A percentile compares a stretch with the other conserved stretches of the same genome.
phyloP scores from a whole-genome alignment of 2,113 vertebrate genomes.

The Dromas ardeola region DNA sequence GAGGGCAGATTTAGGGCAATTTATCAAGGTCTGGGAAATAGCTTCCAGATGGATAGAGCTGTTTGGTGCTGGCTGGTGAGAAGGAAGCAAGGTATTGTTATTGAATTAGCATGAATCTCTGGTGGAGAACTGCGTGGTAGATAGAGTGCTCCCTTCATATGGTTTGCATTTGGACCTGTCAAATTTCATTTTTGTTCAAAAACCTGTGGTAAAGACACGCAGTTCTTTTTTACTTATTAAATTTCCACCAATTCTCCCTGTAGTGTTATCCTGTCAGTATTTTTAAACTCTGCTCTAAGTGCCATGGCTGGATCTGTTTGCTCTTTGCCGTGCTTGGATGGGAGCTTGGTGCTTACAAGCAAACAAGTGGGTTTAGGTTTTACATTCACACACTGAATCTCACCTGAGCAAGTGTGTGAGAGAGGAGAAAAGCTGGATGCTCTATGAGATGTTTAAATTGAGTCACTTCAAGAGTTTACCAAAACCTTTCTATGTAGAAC shows the following conservation, averaged over 20 bases:
- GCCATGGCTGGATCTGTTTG: background rate
- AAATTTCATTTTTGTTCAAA: slow-evolving; percentile 66
- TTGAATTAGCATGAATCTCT: slow-evolving; percentile 70
- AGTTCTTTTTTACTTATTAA: slow-evolving; percentile 26
- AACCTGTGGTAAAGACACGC: slow-evolving; percentile 34
- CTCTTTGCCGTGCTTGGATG: background rate
- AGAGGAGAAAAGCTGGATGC: background rate
- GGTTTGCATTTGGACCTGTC: slow-evolving; percentile 71
- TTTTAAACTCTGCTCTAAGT: background rate
- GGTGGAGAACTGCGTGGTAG: slow-evolving; percentile 45
- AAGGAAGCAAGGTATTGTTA: slow-evolving; percentile 69
- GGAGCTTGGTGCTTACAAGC: background rate
- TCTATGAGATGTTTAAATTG: background rate
- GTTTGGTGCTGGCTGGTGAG: slow-evolving; percentile 65
- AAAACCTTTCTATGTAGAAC: background rate
- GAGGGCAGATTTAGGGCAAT: slow-evolving; percentile 63
- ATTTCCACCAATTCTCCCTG: slow-evolving; percentile 7
- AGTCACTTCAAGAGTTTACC: background rate
- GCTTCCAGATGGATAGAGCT: slow-evolving; percentile 67
- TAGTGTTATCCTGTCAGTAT: background rate
- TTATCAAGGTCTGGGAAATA: slow-evolving; percentile 73
- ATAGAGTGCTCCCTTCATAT: slow-evolving; percentile 66
- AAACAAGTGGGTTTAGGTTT: background rate
- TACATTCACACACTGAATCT: background rate
- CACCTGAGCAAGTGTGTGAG: background rate